Percentiles rank a stretch among this genome's conserved stretches.
Evolutionary conservation across 1,140 invertebrate species (phyloP).

Genomic region (Camponotus pennsylvanicus): DNA sequence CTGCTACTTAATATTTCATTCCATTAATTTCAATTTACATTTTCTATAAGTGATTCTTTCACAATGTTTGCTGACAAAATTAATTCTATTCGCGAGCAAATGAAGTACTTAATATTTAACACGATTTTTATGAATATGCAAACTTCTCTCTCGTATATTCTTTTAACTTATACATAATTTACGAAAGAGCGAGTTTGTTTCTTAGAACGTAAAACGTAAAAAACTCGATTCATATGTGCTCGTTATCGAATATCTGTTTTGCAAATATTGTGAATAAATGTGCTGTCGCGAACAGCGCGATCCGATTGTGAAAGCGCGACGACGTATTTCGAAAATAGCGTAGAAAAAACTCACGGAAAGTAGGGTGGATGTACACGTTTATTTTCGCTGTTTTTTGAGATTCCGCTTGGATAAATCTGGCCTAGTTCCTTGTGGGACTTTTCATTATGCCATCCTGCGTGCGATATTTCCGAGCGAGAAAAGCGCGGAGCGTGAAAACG

Average conservation of each 20-base stretch:
- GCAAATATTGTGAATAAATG: slow-evolving; percentile 32
- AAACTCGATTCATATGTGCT: not conserved
- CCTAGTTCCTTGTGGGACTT: slow-evolving; percentile 25
- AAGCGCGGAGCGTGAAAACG: not conserved
- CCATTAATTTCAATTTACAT: slow-evolving; percentile 16
- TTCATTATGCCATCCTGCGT: slow-evolving; percentile 25
- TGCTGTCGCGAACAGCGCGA: not conserved
- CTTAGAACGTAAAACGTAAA: not conserved
- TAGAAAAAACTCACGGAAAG: not conserved
- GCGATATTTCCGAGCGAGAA: slow-evolving; percentile 1
- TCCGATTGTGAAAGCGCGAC: not conserved
- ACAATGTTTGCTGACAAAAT: not conserved
- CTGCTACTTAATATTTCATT: not conserved
- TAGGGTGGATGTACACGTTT: not conserved
- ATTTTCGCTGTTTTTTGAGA: slow-evolving; percentile 27
- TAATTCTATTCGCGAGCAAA: not conserved
- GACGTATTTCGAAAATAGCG: not conserved
- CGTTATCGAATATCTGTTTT: not conserved
- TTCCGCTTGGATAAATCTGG: slow-evolving; percentile 19
- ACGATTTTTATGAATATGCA: too few relatives aligned
- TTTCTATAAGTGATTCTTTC: not conserved
- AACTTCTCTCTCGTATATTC: too few relatives aligned
- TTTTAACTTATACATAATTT: not conserved
- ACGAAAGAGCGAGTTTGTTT: not conserved
- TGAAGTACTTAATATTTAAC: not conserved